Percentiles rank a stretch among this genome's conserved stretches.
Evolutionary conservation across 2,888 invertebrate species (phyloP).

Genomic region (Acrobasis consociella): DNA sequence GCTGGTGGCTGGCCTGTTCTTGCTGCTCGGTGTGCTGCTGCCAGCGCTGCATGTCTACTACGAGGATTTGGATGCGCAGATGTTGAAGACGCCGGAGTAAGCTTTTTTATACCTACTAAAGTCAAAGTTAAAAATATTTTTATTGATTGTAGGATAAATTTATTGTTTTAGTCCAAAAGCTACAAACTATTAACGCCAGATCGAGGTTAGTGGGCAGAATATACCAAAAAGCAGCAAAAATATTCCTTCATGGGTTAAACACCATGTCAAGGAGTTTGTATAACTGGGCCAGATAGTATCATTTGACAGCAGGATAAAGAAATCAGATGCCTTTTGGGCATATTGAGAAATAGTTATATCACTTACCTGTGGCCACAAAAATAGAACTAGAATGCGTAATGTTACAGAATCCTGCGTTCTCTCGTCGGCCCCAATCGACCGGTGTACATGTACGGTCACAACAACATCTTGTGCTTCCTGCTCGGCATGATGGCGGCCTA

Average conservation of each 20-base stretch:
- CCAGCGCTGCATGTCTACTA: slow-evolving; percentile 63
- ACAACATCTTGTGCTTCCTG: not conserved
- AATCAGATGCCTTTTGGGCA: no score
- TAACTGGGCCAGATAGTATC: no score
- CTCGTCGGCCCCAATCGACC: not conserved
- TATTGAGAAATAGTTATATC: no score
- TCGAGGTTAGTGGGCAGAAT: no score
- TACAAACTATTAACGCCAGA: no score
- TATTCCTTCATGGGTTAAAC: no score
- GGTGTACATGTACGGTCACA: slow-evolving; percentile 10
- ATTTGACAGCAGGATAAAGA: no score
- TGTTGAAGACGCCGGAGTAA: slow-evolving; percentile 72
- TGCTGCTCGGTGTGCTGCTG: slow-evolving; percentile 46
- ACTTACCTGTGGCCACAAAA: no score
- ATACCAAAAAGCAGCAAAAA: no score
- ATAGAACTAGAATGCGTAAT: not conserved
- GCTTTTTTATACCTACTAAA: slow-evolving; percentile 32
- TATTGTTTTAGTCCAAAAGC: no score
- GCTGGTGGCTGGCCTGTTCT: slow-evolving; percentile 40
- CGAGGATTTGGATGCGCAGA: slow-evolving; percentile 61
- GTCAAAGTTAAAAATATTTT: no score
- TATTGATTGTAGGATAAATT: not conserved
- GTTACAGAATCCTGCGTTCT: not conserved
- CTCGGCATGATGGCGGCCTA: not conserved
- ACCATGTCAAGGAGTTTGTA: no score